Evolutionary conservation across 2,888 invertebrate species (phyloP).

Genomic region (Cataglyphis livida): DNA sequence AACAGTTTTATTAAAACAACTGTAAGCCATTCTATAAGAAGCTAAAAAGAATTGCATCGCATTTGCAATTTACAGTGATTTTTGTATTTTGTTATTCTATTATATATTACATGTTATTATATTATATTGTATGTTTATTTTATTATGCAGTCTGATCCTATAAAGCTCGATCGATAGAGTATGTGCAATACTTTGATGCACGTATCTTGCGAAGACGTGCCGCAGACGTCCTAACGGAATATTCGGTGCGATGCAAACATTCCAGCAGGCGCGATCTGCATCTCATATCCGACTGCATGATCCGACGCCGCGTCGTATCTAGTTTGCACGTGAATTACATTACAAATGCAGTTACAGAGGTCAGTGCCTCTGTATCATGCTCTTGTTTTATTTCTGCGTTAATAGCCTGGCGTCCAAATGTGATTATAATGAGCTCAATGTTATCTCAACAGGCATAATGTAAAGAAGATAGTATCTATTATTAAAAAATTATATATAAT

Average conservation of each 20-base stretch:
- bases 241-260: slow-evolving; percentile 51
- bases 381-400: slow-evolving; percentile 43
- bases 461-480: slow-evolving; percentile 8
- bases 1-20: background rate
- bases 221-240: slow-evolving; percentile 50
- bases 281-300: slow-evolving; percentile 57
- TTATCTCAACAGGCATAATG: background rate
- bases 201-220: slow-evolving; percentile 35
- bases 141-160: background rate
- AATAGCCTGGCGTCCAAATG: slow-evolving; percentile 34
- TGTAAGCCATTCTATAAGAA: background rate
- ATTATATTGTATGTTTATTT: background rate
- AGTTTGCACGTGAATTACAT: slow-evolving; percentile 61
- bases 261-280: slow-evolving; percentile 57
- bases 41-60: background rate
- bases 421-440: slow-evolving; percentile 26
- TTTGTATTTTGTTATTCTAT: background rate
- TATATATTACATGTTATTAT: no score
- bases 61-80: background rate
- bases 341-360: slow-evolving; percentile 55
- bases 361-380: slow-evolving; percentile 17
- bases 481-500: background rate
- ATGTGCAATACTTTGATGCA: slow-evolving; percentile 25
- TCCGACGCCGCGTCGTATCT: slow-evolving; percentile 47
- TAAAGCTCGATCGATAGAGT: slow-evolving; percentile 42